Evolutionary conservation across 2,113 vertebrate genomes (phyloP).

Genomic region (Ictalurus punctatus): DNA sequence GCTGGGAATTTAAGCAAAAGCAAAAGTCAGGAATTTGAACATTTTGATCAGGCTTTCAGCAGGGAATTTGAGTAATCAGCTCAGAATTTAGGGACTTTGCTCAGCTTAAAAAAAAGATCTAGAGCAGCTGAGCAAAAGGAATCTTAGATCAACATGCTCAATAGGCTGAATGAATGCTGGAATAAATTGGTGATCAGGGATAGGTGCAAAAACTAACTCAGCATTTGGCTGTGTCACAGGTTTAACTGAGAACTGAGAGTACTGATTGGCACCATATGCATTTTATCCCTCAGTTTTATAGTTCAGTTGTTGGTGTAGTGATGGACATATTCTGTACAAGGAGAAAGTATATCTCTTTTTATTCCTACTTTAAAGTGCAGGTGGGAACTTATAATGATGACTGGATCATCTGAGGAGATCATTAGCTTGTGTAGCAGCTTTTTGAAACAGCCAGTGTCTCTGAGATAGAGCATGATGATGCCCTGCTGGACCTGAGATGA

Average conservation of each 20-base stretch:
- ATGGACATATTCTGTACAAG: background rate
- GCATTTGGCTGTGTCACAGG: background rate
- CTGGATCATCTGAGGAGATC: background rate
- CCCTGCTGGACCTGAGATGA: slow-evolving; percentile 15
- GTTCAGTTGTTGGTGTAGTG: background rate
- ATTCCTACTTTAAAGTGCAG: background rate
- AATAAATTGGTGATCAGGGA: background rate
- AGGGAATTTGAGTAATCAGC: too few species aligned
- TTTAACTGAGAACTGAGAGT: background rate
- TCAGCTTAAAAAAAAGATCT: background rate
- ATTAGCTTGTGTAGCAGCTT: slow-evolving; percentile 24
- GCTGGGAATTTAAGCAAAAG: background rate
- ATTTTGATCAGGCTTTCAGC: background rate
- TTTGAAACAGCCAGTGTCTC: background rate
- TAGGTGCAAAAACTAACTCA: background rate
- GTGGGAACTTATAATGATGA: slow-evolving; percentile 2
- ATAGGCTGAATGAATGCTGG: background rate
- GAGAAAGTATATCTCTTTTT: background rate
- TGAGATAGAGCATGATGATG: background rate
- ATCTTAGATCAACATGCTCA: background rate
- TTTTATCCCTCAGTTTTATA: background rate
- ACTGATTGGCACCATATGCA: background rate
- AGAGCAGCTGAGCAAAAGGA: background rate
- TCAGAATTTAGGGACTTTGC: background rate
- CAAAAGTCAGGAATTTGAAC: background rate